Base-by-base conservation (phyloP, 2,888 invertebrate genomes). In the Mythimna vitellina region DNA sequence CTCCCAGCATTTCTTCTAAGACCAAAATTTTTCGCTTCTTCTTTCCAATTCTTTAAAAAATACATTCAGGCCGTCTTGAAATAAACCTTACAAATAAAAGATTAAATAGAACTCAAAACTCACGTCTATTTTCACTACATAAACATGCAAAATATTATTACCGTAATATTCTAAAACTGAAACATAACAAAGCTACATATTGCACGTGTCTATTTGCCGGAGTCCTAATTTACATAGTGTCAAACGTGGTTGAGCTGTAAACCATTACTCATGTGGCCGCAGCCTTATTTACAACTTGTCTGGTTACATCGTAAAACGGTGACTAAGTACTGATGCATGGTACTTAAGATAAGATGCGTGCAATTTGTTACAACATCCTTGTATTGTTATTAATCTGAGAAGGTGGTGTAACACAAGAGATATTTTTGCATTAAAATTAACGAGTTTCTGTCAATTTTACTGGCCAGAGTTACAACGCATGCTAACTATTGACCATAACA, bases 231-330 rank as follows among this genome's bases (percentile, higher is more conserved):
- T 78, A 63, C 74, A 84, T 78, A 74, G 25, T 38, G 64, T 71
- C 69, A 60, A 38, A 35, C 57, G 60, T 60, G n/a, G 61, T 69
- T 58, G 54, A 78, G 65, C 62, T 64, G 73, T 78, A 74, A 78
- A 84, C 78, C 57, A 82, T 82, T 84, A 82, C 61, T 83, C 80
- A 73, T 75, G 61, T 65, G 42, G 10, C 20, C 46, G 51, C 38
- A 57, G 58, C 73, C 68, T 73, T 73, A 84, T 82, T 78, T 73
- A 81, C 66, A 68, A 70, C 58, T 64, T 68, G 61, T 57, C 57
- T 54, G 51, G 22, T 61, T 42, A 25, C 64, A 78, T 65, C 71
- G 75, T 78, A 78, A 83, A 81, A 64, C n/a, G 64, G 74, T 84
- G 84, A 82, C 78, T 72, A 84, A 84, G 66, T 72, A 69, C 57